Evolutionary conservation across 2,888 invertebrate genomes (phyloP), one percentile per base, ranked within the genome.

Genomic region (Cepaea hortensis): DNA sequence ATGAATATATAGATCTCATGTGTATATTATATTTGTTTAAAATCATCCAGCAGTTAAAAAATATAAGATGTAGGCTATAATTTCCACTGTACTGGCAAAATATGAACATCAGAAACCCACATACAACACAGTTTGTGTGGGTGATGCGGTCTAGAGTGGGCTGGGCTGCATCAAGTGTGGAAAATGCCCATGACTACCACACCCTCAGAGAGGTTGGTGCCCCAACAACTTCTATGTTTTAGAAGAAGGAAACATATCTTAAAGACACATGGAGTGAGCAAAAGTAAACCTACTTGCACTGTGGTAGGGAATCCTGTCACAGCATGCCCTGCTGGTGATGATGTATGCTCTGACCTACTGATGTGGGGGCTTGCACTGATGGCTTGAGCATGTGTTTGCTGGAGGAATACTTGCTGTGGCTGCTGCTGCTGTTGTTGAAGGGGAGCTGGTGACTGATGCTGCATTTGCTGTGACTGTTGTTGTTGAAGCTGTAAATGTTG

Each of bases 251-350:
- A 35, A 35, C 35, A 35, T 35, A 35, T 35, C 35, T 68, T 68
- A 68, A 68, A 13, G 73, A 11, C 35, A 73, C 35, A 35, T 35
- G 35, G 35, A 35, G 35, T 35, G 5, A 50, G 6, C 13, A 76
- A 61, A 65, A 23, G 76, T 20, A n/a, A 72, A 82, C 73, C 23
- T 73, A 50, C 79, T 62, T 55, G 76, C 5, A 85, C 72, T 68
- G 81, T 81, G 5, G 81, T 81, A 18, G 70, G 81, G 15, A 70
- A 46, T 50, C 70, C 70, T 55, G 46, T 1, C 11, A 6, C 18
- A 20, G 77, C 13, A 3, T 77, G 48, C 13, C 70, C 81, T 62
- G 70, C 15, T 70, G 55, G 11, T 55, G 65, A 11, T 81, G 68
- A 68, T 11, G 65, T 5, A 20, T 46, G 62, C 46, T 81, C 81